Evolutionary conservation across 53 echinoderm and acorn worm genomes (phyloP).

Genomic region (Paracentrotus lividus): DNA sequence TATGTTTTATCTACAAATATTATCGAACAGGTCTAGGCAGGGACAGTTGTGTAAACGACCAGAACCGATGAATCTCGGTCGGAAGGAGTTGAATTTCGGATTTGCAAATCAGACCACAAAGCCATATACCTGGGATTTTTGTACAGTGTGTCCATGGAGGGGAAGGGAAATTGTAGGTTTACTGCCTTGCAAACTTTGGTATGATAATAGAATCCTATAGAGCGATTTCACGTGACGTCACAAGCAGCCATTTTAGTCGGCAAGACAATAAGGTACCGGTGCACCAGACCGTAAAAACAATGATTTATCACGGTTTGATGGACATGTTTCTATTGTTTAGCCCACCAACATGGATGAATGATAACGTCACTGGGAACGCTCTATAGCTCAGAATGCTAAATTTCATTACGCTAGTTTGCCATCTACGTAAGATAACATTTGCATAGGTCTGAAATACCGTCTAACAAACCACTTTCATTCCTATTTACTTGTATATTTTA

Average conservation of each 20-base stretch:
- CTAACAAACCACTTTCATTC: no score
- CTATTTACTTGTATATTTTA: no score
- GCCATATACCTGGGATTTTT: neutral
- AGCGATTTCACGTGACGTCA: no score
- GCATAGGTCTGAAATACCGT: no score
- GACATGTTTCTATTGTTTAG: no score
- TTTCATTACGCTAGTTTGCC: neutral
- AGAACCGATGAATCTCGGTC: constrained; percentile 47
- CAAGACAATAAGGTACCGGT: no score
- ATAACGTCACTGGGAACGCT: no score
- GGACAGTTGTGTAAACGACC: constrained; percentile 62
- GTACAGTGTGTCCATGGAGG: neutral
- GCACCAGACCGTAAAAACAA: no score
- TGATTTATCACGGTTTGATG: no score
- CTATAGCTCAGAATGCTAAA: no score
- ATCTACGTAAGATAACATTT: constrained; percentile 1
- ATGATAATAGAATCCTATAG: neutral
- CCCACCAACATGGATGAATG: no score
- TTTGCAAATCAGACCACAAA: constrained; percentile 32
- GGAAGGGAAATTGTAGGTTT: neutral
- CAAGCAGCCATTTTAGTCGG: no score
- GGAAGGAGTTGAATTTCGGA: constrained; percentile 34
- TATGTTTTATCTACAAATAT: constrained; percentile 54
- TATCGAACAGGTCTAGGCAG: constrained; percentile 54
- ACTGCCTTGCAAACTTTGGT: neutral